Percentiles rank a stretch among this genome's conserved stretches.
These are phyloP conservation scores for Schizopygopsis pylzovi DNA, from an alignment of 2,797 vertebrate species.

Conservation along the genomic window DNA sequence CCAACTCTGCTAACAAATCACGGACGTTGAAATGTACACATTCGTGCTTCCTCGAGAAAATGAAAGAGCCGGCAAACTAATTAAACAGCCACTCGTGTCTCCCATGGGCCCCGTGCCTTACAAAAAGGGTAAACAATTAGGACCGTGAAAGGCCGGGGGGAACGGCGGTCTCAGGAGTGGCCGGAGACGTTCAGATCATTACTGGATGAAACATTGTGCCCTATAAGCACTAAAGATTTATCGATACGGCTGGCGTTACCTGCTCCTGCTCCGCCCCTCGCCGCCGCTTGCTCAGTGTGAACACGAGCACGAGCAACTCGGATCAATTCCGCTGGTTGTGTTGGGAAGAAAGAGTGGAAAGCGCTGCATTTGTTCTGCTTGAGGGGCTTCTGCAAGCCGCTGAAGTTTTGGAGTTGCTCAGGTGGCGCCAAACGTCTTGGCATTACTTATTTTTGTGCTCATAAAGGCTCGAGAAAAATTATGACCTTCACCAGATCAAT, in stretches of 20 bases:
- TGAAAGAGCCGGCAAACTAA: constrained; percentile 57
- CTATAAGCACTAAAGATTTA: constrained; percentile 65
- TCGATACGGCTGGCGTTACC: constrained; percentile 46
- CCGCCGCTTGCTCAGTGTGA: constrained; percentile 48
- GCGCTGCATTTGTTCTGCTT: constrained; percentile 67
- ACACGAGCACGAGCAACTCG: constrained; percentile 43
- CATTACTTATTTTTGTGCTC: constrained; percentile 30
- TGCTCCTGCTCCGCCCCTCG: constrained; percentile 19
- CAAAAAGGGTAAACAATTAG: constrained; percentile 65
- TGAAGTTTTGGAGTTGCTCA: constrained; percentile 60
- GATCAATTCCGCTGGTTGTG: constrained; percentile 65
- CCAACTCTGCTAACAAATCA: constrained; percentile 59
- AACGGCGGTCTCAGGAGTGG: constrained; percentile 35
- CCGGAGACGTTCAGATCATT: constrained; percentile 57
- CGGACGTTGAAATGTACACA: constrained; percentile 51
- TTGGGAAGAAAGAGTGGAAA: constrained; percentile 61
- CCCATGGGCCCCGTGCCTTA: constrained; percentile 49
- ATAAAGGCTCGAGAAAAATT: constrained; percentile 20
- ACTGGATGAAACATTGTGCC: constrained; percentile 59
- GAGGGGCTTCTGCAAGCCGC: constrained; percentile 61
- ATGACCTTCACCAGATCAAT: background rate
- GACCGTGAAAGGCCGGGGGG: constrained; percentile 45
- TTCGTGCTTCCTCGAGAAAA: constrained; percentile 49
- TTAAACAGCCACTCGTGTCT: constrained; percentile 58
- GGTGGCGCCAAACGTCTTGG: constrained; percentile 26